A percentile compares a stretch with the other conserved stretches of the same genome.
Conservation (phyloP, 2,888 invertebrate species). For the Xestia sexstrigata region DNA sequence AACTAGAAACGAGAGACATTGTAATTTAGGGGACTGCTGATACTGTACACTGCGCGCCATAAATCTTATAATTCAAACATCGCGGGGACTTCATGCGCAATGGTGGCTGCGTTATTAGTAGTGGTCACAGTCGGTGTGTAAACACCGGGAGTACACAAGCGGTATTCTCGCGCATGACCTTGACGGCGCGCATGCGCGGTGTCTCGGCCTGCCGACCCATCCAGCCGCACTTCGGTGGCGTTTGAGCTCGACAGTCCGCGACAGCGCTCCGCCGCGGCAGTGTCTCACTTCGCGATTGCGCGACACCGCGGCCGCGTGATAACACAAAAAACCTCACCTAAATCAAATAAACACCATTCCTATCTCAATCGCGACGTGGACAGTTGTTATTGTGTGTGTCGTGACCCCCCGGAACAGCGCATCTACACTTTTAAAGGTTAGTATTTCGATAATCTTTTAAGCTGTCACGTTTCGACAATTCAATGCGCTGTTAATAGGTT, state of each 20-base stretch:
- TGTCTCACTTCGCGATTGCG: constrained; percentile 61
- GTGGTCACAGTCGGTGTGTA: constrained; percentile 65
- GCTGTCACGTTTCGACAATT: constrained; percentile 86
- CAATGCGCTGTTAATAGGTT: constrained; percentile 80
- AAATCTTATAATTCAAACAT: constrained; percentile 57
- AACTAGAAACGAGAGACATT: constrained; percentile 48
- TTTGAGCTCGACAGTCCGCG: constrained; percentile 82
- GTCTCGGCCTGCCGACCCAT: constrained; percentile 71
- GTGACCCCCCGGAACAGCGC: constrained; percentile 33
- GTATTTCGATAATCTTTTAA: constrained; percentile 78
- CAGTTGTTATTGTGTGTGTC: constrained; percentile 54
- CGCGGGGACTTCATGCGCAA: constrained; percentile 61
- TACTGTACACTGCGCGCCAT: constrained; percentile 57
- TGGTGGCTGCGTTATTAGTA: constrained; percentile 64
- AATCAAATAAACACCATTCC: constrained; percentile 58
- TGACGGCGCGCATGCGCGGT: constrained; percentile 81
- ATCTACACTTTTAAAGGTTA: constrained; percentile 73
- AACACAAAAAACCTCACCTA: constrained; percentile 64
- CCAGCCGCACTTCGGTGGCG: constrained; percentile 74
- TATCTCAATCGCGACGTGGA: constrained; percentile 43
- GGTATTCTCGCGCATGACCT: constrained; percentile 83
- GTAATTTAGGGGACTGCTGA: constrained; percentile 20
- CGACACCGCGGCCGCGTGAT: constrained; percentile 63
- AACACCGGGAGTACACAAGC: constrained; percentile 70
- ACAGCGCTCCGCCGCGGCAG: constrained; percentile 75